A percentile compares a stretch with the other conserved stretches of the same genome.
Conservation (phyloP, 2,888 invertebrate genomes). For the Tanaodytes sp. region DNA sequence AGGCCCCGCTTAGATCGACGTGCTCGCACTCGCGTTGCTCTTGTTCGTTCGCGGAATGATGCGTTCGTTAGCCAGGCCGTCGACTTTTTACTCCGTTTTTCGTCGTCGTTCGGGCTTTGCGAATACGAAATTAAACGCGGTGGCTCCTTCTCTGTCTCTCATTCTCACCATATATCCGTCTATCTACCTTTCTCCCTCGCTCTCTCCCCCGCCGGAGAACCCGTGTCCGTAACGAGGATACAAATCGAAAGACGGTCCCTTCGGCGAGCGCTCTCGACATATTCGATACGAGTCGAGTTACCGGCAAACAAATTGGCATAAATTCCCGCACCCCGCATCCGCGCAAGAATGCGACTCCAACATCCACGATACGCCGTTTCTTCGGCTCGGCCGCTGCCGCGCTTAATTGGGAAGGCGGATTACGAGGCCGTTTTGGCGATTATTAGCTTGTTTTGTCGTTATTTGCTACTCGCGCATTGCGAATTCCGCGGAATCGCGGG, state of each 20-base stretch:
- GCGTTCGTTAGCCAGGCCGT: conserved; percentile 63
- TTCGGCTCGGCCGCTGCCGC: conserved; percentile 6
- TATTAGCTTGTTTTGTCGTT: conserved; percentile 27
- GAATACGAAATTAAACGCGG: conserved; percentile 55
- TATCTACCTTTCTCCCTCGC: no score
- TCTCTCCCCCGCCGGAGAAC: conserved; percentile 38
- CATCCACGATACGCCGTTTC: conserved; percentile 29
- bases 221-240: conserved; percentile 63
- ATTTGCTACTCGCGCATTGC: conserved; percentile 5
- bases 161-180: no score
- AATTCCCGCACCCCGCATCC: conserved; percentile 59
- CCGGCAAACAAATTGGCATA: conserved; percentile 67
- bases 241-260: conserved; percentile 65
- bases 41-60: conserved; percentile 34
- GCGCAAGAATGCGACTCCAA: conserved; percentile 38
- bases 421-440: conserved; percentile 26
- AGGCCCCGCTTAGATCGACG: conserved; percentile 56
- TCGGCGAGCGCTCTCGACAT: conserved; percentile 56
- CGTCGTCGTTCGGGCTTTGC: conserved; percentile 52
- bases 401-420: conserved; percentile 41
- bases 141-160: neutral
- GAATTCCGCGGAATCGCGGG: no score
- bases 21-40: conserved; percentile 27
- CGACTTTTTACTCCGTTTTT: conserved; percentile 50
- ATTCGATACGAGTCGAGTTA: conserved; percentile 58